These are phyloP conservation scores for Drosophila mayri DNA, from an alignment of 1,140 invertebrate species.

Conservation along the genomic window DNA sequence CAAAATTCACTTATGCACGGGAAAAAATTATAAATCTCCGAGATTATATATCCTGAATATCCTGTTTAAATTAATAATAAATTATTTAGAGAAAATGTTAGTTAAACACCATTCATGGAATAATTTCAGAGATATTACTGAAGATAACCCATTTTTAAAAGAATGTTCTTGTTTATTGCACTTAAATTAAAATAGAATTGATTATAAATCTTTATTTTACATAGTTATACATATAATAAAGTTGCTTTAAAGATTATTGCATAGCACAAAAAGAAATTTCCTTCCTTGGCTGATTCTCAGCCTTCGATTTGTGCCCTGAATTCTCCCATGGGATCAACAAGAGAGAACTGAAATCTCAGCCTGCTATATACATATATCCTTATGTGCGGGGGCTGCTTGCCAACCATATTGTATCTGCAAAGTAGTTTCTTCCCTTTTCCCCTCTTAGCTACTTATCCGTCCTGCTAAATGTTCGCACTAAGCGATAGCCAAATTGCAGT, in stretches of 20 bases:
- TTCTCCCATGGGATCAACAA: conserved; percentile 46
- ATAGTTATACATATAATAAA: background rate
- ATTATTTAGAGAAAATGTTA: too few species aligned
- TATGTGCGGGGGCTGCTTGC: conserved; percentile 28
- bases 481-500: conserved; percentile 74
- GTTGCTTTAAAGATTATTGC: conserved; percentile 34
- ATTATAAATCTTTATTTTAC: background rate
- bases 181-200: background rate
- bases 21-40: background rate
- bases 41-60: too few species aligned
- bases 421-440: conserved; percentile 31
- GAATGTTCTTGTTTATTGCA: background rate
- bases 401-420: conserved; percentile 43
- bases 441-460: conserved; percentile 52
- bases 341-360: conserved; percentile 42
- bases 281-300: conserved; percentile 8
- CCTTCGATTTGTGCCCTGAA: conserved; percentile 21
- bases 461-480: conserved; percentile 68
- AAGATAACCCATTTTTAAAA: background rate
- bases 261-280: background rate
- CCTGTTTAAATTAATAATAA: background rate
- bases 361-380: conserved; percentile 7
- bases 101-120: too few species aligned
- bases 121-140: background rate
- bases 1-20: conserved; percentile 15